phyloP scores from a whole-genome alignment of 2,113 vertebrate species.

The Suricata suricatta region DNA sequence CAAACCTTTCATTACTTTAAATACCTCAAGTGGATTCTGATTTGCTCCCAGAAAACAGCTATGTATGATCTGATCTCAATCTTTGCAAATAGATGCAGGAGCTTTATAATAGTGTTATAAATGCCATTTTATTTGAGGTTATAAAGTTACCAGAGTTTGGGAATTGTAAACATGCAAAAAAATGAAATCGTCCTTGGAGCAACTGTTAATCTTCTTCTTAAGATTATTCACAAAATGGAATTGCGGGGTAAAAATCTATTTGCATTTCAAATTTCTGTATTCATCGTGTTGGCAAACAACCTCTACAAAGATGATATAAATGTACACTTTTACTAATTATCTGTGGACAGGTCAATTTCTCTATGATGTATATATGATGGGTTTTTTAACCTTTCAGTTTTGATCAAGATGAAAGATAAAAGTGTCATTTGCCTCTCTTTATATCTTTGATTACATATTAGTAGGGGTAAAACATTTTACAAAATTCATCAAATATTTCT shows the following conservation, averaged over 20 bases:
- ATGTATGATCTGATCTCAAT: not conserved
- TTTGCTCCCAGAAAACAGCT: not conserved
- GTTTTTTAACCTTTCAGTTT: not conserved
- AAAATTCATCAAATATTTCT: not conserved
- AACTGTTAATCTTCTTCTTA: not conserved
- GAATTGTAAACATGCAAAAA: not conserved
- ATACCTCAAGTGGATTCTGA: not conserved
- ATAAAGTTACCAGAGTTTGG: not conserved
- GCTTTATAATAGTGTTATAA: not conserved
- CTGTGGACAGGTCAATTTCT: not conserved
- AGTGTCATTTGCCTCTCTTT: not conserved
- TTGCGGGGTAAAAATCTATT: not conserved
- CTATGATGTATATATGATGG: not conserved
- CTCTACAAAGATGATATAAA: not conserved
- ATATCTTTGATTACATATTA: not conserved
- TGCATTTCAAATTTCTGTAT: not conserved
- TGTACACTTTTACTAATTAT: no score
- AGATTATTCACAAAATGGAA: not conserved
- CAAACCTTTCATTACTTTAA: not conserved
- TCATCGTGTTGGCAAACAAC: not conserved
- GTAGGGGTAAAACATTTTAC: not conserved
- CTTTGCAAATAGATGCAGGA: not conserved
- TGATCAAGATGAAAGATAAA: not conserved
- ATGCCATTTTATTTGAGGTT: not conserved
- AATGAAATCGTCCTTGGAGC: not conserved